These are phyloP conservation scores for Limnephilus rhombicus DNA, from an alignment of 2,888 invertebrate species.

Conservation along the genomic window DNA sequence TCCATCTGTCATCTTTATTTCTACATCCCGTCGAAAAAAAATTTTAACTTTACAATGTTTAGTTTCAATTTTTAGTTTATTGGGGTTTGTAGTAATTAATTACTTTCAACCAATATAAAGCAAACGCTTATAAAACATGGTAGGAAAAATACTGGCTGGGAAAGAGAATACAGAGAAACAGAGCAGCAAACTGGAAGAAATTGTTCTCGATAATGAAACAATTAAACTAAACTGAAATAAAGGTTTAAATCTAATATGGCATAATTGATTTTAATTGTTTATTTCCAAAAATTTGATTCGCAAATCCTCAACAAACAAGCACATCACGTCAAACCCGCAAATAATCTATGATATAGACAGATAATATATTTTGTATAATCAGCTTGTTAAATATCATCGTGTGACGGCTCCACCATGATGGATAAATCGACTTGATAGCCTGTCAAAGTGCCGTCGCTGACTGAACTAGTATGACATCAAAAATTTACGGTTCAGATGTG, in stretches of 20 bases:
- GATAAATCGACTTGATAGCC: slow-evolving; percentile 55
- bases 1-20: too few relatives aligned
- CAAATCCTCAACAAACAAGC: neutral
- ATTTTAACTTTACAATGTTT: too few relatives aligned
- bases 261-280: neutral
- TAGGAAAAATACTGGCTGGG: neutral
- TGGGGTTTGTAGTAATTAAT: too few relatives aligned
- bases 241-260: neutral
- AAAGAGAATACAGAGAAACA: neutral
- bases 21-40: too few relatives aligned
- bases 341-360: neutral
- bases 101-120: too few relatives aligned
- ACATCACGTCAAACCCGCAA: neutral
- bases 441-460: slow-evolving; percentile 55
- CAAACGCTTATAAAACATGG: too few relatives aligned
- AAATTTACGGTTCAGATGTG: slow-evolving; percentile 36
- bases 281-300: neutral
- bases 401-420: slow-evolving; percentile 53
- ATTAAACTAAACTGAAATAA: neutral
- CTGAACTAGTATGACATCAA: slow-evolving; percentile 49
- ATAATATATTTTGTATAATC: neutral
- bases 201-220: neutral
- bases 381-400: neutral
- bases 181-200: neutral
- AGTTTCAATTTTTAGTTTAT: too few relatives aligned